Evolutionary conservation across 37 sponge, comb jelly and placozoan genomes (phyloP).

Genomic region (Ephydatia muelleri): DNA sequence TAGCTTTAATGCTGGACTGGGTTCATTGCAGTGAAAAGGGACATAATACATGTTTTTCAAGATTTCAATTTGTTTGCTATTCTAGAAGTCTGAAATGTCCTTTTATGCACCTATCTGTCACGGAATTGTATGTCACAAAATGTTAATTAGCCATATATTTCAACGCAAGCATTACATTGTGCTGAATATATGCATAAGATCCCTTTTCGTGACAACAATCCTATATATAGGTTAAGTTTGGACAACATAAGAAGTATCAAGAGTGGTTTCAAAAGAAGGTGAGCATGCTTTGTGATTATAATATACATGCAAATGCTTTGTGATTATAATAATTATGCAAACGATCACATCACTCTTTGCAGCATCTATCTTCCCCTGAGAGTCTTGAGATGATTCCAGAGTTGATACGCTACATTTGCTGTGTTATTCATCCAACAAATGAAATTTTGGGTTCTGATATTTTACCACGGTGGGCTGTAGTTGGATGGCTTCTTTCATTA

Average conservation of each 20-base stretch:
- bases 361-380: constrained; percentile 87
- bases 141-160: too few relatives aligned
- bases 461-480: constrained; percentile 94
- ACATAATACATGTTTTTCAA: too few relatives aligned
- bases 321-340: background rate
- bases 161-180: too few relatives aligned
- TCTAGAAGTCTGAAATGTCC: too few relatives aligned
- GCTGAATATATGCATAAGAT: too few relatives aligned
- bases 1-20: too few relatives aligned
- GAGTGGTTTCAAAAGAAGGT: constrained; percentile 91
- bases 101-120: too few relatives aligned
- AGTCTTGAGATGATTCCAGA: constrained; percentile 81
- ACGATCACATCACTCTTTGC: background rate
- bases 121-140: too few relatives aligned
- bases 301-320: background rate
- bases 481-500: constrained; percentile 95
- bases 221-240: constrained; percentile 88
- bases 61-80: too few relatives aligned
- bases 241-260: constrained; percentile 87
- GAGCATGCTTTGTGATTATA: background rate
- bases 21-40: too few relatives aligned
- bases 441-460: constrained; percentile 93
- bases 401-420: constrained; percentile 92
- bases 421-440: constrained; percentile 97
- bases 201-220: too few relatives aligned